Conservation (phyloP, 1,140 invertebrate genomes). For the Gonatopus flavifemur region DNA sequence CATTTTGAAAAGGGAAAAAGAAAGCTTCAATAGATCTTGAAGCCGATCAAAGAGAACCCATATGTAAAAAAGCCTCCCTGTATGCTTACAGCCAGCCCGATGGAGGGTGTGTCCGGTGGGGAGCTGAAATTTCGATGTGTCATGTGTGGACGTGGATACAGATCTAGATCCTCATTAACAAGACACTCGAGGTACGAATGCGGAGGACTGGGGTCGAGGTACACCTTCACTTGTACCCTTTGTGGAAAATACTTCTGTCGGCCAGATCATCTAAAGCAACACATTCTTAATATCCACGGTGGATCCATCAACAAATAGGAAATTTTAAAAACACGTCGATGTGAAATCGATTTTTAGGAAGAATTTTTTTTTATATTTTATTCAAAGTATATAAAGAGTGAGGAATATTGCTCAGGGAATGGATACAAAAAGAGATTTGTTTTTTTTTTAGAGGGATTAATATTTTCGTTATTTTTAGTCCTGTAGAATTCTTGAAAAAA, state of each 20-base stretch:
- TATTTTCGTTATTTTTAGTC: no score
- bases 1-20: slow-evolving; percentile 1
- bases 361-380: no score
- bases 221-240: slow-evolving; percentile 57
- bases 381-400: no score
- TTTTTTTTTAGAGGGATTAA: no score
- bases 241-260: slow-evolving; percentile 57
- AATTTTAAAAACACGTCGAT: not conserved
- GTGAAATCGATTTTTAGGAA: slow-evolving; percentile 4
- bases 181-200: slow-evolving; percentile 59
- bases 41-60: no score
- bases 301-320: slow-evolving; percentile 49
- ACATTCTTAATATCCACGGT: slow-evolving; percentile 57
- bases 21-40: no score
- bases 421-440: no score
- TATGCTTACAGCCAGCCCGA: slow-evolving; percentile 52
- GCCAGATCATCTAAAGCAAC: slow-evolving; percentile 56
- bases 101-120: slow-evolving; percentile 37
- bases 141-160: slow-evolving; percentile 58
- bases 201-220: slow-evolving; percentile 52
- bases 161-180: slow-evolving; percentile 53
- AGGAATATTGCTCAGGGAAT: no score
- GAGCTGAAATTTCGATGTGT: slow-evolving; percentile 55
- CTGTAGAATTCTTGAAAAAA: no score
- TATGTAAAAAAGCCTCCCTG: slow-evolving; percentile 50